Conservation (phyloP, 2,113 vertebrate genomes). For the Thamnophis sirtalis region DNA sequence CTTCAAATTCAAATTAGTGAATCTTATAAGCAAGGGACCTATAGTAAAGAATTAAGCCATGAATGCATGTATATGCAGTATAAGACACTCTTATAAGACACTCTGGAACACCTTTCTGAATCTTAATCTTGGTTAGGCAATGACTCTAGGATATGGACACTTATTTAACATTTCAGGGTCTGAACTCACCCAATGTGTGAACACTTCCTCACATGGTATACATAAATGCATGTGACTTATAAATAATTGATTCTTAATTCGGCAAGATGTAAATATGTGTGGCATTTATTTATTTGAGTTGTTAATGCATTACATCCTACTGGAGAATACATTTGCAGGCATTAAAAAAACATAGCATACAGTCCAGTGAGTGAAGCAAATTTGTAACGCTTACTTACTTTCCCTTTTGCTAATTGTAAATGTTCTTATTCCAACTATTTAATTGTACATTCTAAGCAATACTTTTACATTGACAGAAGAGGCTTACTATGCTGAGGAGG, state of each 20-base stretch:
- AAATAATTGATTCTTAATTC: neutral
- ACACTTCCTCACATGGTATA: neutral
- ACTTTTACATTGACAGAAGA: constrained; percentile 71
- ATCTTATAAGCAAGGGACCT: neutral
- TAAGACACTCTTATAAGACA: neutral
- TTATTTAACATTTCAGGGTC: neutral
- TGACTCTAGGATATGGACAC: neutral
- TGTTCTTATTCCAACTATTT: constrained; percentile 31
- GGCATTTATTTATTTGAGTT: neutral
- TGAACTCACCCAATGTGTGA: neutral
- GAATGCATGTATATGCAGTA: neutral
- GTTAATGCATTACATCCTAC: neutral
- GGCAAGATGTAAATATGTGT: neutral
- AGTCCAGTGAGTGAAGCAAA: neutral
- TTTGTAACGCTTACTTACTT: neutral
- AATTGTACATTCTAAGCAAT: constrained; percentile 48
- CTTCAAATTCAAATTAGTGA: neutral
- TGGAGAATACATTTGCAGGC: neutral
- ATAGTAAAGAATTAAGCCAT: neutral
- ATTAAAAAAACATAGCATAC: neutral
- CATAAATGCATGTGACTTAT: neutral
- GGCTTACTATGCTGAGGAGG: constrained; percentile 68
- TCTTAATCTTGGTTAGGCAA: neutral
- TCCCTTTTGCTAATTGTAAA: neutral
- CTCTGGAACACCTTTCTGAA: neutral